Evolutionary conservation across 2,888 invertebrate species (phyloP), one percentile per base, ranked within the genome.

Genomic region (Rotaria sp.): DNA sequence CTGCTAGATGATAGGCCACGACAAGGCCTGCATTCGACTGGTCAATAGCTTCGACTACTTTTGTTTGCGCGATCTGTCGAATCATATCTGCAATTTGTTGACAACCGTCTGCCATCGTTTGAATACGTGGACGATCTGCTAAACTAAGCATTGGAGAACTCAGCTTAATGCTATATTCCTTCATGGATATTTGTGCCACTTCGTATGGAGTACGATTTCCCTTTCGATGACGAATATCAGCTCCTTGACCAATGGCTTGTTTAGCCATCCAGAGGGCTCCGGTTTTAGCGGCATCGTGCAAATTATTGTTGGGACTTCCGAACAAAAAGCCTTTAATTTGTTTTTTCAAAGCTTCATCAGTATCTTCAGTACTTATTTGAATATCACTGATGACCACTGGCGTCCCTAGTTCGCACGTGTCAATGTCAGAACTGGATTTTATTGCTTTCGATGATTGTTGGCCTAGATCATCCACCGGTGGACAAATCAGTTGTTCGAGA

Each of bases 221-320:
- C 38, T 75, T 35, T 75, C 74, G 74, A 75, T 75, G n/a, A 38
- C 74, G n/a, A 75, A 75, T 75, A 75, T 75, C 74, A 21, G 74
- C 74, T 35, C 38, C 74, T 75, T 75, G 38, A 75, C 21, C 74
- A 41, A 75, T 75, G 7, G 74, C 74, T 75, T 75, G 38, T 11
- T 75, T 38, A 7, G 74, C 67, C 15, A 5, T 8, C 41, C 41
- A 41, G 7, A 55, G 7, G 11, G 18, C 4, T 55, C 74, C 74
- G 8, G 11, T 74, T 41, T 30, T 24, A 21, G 18, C 35, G 8
- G 75, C 75, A 3, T 75, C 41, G 38, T 41, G 41, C 10, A 75
- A 21, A 41, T 75, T 41, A 26, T 26, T 26, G 21, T 75, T 75
- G 21, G 41, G 75, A 21, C 24, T 75, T 10, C 75, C 75, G 3